Base-by-base conservation (phyloP, 2,797 vertebrate genomes). In the Manis crassicaudata region DNA sequence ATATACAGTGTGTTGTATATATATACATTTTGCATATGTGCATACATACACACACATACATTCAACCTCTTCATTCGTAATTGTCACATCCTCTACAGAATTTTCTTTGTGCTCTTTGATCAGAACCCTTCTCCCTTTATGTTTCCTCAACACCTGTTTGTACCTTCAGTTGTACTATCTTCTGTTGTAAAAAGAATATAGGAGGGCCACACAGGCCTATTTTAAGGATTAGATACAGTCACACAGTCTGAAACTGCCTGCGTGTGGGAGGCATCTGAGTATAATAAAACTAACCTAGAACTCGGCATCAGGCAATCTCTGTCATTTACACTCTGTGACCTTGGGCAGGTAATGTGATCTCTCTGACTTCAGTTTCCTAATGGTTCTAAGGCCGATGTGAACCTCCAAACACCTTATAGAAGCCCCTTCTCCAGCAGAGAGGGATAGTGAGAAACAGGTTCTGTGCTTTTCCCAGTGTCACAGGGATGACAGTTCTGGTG, bases 141-240 rank as follows among this genome's bases (percentile, higher is more conserved):
- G n/a, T 67, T 90, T 96, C 85, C 50, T 63, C 50, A 72, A 10
- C 25, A 37, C 25, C 43, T 86, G 21, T 6, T 54, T 92, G 18
- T 32, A 21, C 46, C 3, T 80, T 89, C 58, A 21, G 27, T 17
- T 75, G 21, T 29, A 40, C 20, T 63, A 13, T 50, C 62, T 84
- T 92, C 62, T 95, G 32, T n/a, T 91, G 2, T 73, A 25, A 65
- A 70, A 72, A 52, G 40, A 52, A 90, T 58, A 54, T 2, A 63
- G 50, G 67, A 92, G n/a, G 21, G 32, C 20, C 75, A 70, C 77
- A 13, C 9, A 52, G 25, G 10, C 17, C 9, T 80, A 12, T 77
- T 81, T 94, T 54, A 82, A 60, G n/a, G 92, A 81, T 60, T 25
- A 75, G 81, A 85, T 40, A 52, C 62, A 89, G 50, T 77, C 67